Conservation (phyloP, 1,140 invertebrate genomes). For the Atta cephalotes region DNA sequence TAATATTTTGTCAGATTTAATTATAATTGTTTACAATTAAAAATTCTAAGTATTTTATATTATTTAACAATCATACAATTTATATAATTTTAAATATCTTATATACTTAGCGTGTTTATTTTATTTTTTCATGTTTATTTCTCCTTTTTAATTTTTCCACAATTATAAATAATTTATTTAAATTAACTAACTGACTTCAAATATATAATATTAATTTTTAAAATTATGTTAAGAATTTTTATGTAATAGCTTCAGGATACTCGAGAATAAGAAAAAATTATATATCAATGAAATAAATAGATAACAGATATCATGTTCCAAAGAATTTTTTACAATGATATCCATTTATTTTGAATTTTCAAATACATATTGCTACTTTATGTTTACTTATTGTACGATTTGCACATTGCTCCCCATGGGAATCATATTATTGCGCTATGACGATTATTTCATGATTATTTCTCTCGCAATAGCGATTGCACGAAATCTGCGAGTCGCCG, state of each 20-base stretch:
- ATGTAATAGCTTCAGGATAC: neutral
- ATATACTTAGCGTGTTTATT: neutral
- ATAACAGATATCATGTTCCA: neutral
- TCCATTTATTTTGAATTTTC: neutral
- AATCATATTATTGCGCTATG: neutral
- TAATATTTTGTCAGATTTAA: neutral
- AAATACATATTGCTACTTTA: neutral
- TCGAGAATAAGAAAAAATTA: neutral
- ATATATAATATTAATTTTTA: neutral
- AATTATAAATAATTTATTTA: neutral
- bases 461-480: slow-evolving; percentile 21
- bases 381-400: slow-evolving; percentile 11
- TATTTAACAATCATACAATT: neutral
- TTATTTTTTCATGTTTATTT: neutral
- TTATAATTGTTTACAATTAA: neutral
- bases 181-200: neutral
- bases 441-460: slow-evolving; percentile 50
- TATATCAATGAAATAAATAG: neutral
- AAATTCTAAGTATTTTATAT: neutral
- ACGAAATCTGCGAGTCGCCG: slow-evolving; percentile 58
- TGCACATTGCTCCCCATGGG: neutral
- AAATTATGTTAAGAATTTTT: neutral
- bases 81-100: neutral
- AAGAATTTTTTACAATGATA: neutral
- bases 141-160: neutral